Base-by-base conservation (phyloP, 1,140 invertebrate genomes). In the Drosophila oshimai region DNA sequence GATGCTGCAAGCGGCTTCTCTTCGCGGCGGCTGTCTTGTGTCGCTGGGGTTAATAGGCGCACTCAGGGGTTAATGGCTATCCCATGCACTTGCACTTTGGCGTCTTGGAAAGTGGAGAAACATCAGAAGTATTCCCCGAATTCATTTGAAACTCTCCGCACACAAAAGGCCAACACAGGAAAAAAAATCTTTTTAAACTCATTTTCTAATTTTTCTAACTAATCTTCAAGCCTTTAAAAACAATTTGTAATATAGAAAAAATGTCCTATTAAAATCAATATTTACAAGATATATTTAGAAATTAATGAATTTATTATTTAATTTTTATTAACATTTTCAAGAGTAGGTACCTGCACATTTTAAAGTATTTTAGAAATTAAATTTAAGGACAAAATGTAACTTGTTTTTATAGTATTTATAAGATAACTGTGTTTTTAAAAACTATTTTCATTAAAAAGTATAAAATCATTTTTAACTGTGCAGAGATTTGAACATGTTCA, bases 21-120 rank as follows among this genome's bases (percentile, higher is more conserved):
- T n/a, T n/a, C n/a, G n/a, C 1, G 17, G 44, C 44, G 44, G 46
- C 20, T 20, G 58, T 31, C 41, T 62, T 64, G 31, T 49, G 34
- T 50, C 53, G 15, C 36, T 41, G 44, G 51, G 80, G 75, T 84
- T 84, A 84, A 84, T 80, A 84, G 75, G 55, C 58, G 41, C 51
- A 45, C 68, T 34, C 57, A 31, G 64, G 65, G 80, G 80, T 84
- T 86, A 84, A 86, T 86, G 67, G 65, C 55, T 72, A 74, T 71
- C 6, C 31, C 6, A 46, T 34, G 54, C 60, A 64, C 77, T 72
- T 50, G 67, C 67, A 71, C 50, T 84, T 4, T 12, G 39, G 28
- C 24, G 4, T 15, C 15, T 13, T 18, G 15, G 22, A 5, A 4
- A 45, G 20, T 54, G 44, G 42, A 17, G 49, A 12, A 28, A 29